phyloP scores from a whole-genome alignment of 2,888 invertebrate genomes.

The Dryadula phaetusa region DNA sequence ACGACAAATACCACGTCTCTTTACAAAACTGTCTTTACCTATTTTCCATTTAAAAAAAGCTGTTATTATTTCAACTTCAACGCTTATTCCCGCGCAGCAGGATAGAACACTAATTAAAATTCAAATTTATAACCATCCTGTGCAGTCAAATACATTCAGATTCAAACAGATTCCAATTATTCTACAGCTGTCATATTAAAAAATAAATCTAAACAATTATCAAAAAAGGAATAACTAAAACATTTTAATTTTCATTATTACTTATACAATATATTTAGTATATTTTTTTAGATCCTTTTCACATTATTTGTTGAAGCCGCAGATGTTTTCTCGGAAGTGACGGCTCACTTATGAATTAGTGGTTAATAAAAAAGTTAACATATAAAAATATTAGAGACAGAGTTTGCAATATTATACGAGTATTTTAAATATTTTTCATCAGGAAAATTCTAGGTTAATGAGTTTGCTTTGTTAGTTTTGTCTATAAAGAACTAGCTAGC shows the following conservation, averaged over 20 bases:
- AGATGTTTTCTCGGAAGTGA: constrained; percentile 8
- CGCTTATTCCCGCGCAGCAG: too few relatives aligned
- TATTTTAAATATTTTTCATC: background rate
- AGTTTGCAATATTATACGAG: background rate
- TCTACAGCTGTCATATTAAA: too few relatives aligned
- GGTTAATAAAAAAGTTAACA: background rate
- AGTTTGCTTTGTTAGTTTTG: background rate
- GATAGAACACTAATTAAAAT: too few relatives aligned
- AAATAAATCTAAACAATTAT: too few relatives aligned
- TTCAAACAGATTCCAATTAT: too few relatives aligned
- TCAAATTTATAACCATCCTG: too few relatives aligned
- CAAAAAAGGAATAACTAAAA: too few relatives aligned
- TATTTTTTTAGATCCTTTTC: background rate
- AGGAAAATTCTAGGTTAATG: background rate
- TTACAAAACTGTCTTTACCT: too few relatives aligned
- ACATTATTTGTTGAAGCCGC: background rate
- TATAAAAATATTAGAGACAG: background rate
- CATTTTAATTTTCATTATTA: background rate
- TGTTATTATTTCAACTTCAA: too few relatives aligned
- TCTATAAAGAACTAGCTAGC: background rate
- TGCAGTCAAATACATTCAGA: too few relatives aligned
- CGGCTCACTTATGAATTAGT: constrained; percentile 2
- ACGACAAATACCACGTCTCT: too few relatives aligned
- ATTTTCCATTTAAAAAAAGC: too few relatives aligned
- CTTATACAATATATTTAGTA: background rate